These are phyloP conservation scores for Thryonomys swinderianus DNA, from an alignment of 2,113 vertebrate species.

Conservation along the genomic window DNA sequence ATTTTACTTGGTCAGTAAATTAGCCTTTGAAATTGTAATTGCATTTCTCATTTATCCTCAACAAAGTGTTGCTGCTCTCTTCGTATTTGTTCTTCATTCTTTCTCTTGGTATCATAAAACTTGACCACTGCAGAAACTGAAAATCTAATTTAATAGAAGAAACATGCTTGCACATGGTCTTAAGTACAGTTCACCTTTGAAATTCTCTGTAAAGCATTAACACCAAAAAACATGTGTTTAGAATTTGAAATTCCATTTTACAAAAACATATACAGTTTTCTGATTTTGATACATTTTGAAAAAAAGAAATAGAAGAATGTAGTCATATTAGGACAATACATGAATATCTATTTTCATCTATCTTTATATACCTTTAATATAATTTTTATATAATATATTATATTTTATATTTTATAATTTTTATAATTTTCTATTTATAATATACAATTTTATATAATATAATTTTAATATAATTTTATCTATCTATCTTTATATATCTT, in stretches of 20 bases:
- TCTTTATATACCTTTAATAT: neutral
- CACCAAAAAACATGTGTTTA: neutral
- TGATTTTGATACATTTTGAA: slow-evolving; percentile 15
- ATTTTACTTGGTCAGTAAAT: slow-evolving; percentile 40
- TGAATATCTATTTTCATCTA: no score
- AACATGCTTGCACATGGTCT: neutral
- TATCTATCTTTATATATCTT: neutral
- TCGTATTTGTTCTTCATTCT: slow-evolving; percentile 6
- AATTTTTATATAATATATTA: no score
- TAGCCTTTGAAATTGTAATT: slow-evolving; percentile 32
- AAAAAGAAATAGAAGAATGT: neutral
- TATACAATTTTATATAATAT: no score
- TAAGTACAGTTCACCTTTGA: slow-evolving; percentile 41
- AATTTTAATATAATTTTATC: no score
- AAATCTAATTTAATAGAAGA: slow-evolving; percentile 44
- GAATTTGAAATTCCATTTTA: slow-evolving; percentile 34
- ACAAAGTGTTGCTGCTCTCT: slow-evolving; percentile 29
- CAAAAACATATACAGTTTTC: neutral
- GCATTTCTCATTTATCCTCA: slow-evolving; percentile 56
- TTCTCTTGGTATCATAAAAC: neutral
- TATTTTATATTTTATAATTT: no score
- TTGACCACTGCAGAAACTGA: slow-evolving; percentile 18
- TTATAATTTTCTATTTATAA: no score
- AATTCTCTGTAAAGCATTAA: slow-evolving; percentile 34
- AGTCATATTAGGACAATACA: neutral